phyloP scores from a whole-genome alignment of 2,888 invertebrate species.

The Nebria salina region DNA sequence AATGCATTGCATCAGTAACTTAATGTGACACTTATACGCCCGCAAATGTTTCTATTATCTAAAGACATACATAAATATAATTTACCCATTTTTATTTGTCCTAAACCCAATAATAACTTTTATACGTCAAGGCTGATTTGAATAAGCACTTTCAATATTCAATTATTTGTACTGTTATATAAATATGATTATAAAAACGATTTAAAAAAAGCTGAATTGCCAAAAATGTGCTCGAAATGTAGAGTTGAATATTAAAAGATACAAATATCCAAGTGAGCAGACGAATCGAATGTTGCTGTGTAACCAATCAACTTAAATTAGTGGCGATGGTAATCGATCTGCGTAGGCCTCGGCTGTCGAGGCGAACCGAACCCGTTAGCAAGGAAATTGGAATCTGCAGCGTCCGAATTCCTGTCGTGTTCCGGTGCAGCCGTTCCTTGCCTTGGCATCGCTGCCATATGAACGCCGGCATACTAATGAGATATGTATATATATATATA shows the following conservation, averaged over 20 bases:
- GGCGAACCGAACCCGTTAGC: conserved; percentile 31
- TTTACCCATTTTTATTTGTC: too few relatives aligned
- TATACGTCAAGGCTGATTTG: too few relatives aligned
- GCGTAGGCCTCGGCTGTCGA: conserved; percentile 12
- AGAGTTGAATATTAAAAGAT: neutral
- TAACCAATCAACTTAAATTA: conserved; percentile 42
- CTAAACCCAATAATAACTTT: too few relatives aligned
- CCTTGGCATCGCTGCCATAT: conserved; percentile 8
- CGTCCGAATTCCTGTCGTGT: conserved; percentile 39
- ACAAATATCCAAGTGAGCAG: neutral
- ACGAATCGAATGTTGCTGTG: conserved; percentile 4
- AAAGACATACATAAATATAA: too few relatives aligned
- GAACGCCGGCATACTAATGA: conserved; percentile 41
- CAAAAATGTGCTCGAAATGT: neutral
- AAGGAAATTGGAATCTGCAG: conserved; percentile 44
- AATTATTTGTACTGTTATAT: neutral
- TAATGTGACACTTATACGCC: too few relatives aligned
- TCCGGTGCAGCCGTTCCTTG: conserved; percentile 29
- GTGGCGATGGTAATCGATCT: conserved; percentile 38
- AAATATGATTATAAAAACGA: neutral
- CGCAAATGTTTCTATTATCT: too few relatives aligned
- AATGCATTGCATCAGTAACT: too few relatives aligned
- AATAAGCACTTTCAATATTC: too few relatives aligned
- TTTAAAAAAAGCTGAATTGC: neutral
- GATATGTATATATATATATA: conserved; percentile 8